Evolutionary conservation across 2,113 vertebrate genomes (phyloP), one percentile per base, ranked within the genome.

Genomic region (Pterocles orientalis): DNA sequence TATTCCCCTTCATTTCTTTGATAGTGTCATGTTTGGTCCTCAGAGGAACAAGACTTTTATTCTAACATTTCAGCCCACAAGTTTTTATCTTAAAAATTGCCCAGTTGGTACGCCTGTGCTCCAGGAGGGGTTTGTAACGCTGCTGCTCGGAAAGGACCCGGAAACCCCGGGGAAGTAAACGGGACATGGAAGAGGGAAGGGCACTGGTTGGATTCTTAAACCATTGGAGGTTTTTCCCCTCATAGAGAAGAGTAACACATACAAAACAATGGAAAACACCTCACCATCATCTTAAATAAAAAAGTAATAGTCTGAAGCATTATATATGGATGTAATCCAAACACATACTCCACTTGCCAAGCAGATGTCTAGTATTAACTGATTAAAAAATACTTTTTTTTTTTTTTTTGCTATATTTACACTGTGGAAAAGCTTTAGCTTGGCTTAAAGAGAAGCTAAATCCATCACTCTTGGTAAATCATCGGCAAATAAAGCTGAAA

Each of bases 391-490:
- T 78, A 93, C 95, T 96, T 56, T n/a, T 64, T 86, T 47, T 56
- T 66, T 82, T 79, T 83, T 64, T 34, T 62, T 92, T 71, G 79
- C 64, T 57, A 66, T 86, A 82, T 94, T 94, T 90, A 90, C 93
- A 93, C 31, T 62, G 86, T 41, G 80, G 60, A 64, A 95, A 95
- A 94, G 91, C 90, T 94, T 95, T 95, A 92, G 91, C 72, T 85
- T 84, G 86, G 88, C 85, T 92, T 96, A 96, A 73, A 92, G 86
- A 60, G 51, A 82, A 90, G 88, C 71, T 97, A 90, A 94, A 92
- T 82, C 92, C 62, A 18, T 92, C 57, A 50, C 34, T 84, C 47
- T 61, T 39, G 51, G 79, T 75, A 90, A 96, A 92, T 76, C 71
- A 3, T 83, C 57, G 23, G 75, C 50, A 95, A 76, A 92, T 86